A percentile compares a stretch with the other conserved stretches of the same genome.
phyloP scores from a whole-genome alignment of 2,888 invertebrate species.

The Parnassius apollo region DNA sequence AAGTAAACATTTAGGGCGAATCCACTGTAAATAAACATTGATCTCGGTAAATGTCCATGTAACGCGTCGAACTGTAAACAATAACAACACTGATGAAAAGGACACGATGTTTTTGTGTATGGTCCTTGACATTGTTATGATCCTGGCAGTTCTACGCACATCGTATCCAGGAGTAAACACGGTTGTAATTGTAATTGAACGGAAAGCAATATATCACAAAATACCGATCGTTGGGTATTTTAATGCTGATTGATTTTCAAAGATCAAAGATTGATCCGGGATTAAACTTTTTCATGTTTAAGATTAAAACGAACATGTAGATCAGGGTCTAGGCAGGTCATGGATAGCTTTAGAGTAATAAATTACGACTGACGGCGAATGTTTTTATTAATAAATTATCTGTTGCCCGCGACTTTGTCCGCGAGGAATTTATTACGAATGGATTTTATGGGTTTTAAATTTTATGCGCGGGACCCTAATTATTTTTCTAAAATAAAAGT shows the following conservation, averaged over 20 bases:
- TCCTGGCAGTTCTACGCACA: not conserved
- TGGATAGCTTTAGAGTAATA: constrained; percentile 6
- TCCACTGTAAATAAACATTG: not conserved
- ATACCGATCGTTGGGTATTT: not conserved
- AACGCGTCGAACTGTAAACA: constrained; percentile 1
- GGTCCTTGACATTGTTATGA: not conserved
- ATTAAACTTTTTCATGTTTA: not conserved
- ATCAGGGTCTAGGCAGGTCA: constrained; percentile 15
- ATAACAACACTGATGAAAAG: constrained; percentile 2
- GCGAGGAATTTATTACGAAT: no score
- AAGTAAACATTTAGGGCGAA: not conserved
- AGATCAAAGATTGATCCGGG: constrained; percentile 14
- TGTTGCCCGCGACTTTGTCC: no score
- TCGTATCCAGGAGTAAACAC: not conserved
- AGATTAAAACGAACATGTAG: constrained; percentile 1
- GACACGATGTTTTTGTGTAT: not conserved
- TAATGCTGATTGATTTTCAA: not conserved
- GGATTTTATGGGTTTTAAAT: no score
- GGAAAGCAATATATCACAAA: not conserved
- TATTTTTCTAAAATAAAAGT: no score
- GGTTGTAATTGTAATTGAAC: not conserved
- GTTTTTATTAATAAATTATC: no score
- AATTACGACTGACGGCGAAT: constrained; percentile 1
- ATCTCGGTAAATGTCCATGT: not conserved
- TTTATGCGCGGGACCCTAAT: no score